These are phyloP conservation scores for Mylabris phalerata DNA, from an alignment of 1,140 invertebrate genomes.

Conservation along the genomic window DNA sequence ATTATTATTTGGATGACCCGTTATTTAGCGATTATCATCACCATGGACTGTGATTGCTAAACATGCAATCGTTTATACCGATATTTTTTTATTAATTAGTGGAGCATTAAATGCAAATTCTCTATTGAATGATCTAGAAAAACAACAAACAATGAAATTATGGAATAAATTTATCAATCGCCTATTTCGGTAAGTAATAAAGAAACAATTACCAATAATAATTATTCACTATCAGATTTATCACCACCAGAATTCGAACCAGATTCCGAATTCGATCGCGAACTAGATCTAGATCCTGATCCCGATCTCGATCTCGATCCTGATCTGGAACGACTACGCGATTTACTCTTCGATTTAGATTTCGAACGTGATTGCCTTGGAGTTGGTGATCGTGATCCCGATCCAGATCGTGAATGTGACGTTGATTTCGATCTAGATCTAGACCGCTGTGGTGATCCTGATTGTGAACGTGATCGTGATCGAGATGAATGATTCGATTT, in stretches of 20 bases:
- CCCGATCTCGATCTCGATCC: conserved; percentile 37
- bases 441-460: conserved; percentile 1
- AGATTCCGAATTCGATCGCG: conserved; percentile 34
- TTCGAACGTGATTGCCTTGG: conserved; percentile 27
- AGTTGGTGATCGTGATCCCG: conserved; percentile 32
- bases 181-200: conserved; percentile 26
- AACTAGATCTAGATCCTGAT: conserved; percentile 35
- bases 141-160: conserved; percentile 20
- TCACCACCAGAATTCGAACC: conserved; percentile 29
- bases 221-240: conserved; percentile 29
- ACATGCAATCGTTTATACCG: conserved; percentile 66
- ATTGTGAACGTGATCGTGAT: conserved; percentile 16
- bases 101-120: conserved; percentile 61
- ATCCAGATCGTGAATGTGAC: conserved; percentile 32
- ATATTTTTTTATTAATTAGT: conserved; percentile 68
- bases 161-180: conserved; percentile 24
- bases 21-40: conserved; percentile 51
- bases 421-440: conserved; percentile 22
- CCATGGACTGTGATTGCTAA: conserved; percentile 63
- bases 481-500: conserved; percentile 31
- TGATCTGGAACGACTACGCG: conserved; percentile 33
- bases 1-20: conserved; percentile 39
- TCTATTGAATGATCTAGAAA: conserved; percentile 41
- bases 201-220: neutral
- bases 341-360: conserved; percentile 31